A percentile compares a stretch with the other conserved stretches of the same genome.
phyloP scores from a whole-genome alignment of 2,797 vertebrate species.

The Caiman crocodilus region DNA sequence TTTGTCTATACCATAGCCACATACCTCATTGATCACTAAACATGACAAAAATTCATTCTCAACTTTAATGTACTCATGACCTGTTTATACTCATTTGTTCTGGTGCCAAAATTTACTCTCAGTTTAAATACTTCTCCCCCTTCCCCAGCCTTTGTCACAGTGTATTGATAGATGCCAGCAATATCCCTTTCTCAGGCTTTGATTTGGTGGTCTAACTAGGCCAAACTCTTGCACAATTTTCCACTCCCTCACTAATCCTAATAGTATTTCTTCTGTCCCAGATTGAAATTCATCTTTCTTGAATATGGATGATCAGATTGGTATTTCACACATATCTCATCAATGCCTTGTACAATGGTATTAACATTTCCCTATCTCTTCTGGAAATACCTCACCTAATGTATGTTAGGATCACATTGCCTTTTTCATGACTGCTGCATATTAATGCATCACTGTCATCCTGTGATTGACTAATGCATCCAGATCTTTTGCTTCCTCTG shows the following conservation, averaged over 20 bases:
- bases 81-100: too few species aligned
- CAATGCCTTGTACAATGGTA: background rate
- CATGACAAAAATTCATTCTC: too few species aligned
- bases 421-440: conserved; percentile 55
- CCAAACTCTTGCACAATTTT: too few species aligned
- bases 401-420: conserved; percentile 10
- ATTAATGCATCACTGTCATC: conserved; percentile 55
- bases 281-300: too few species aligned
- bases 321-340: background rate
- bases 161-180: background rate
- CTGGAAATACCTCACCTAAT: conserved; percentile 36
- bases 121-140: background rate
- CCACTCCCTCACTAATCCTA: too few species aligned
- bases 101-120: background rate
- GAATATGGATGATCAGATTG: background rate
- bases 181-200: too few species aligned
- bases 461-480: conserved; percentile 56
- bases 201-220: too few species aligned
- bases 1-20: too few species aligned
- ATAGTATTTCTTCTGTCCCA: too few species aligned
- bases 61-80: too few species aligned
- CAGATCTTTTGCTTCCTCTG: conserved; percentile 12
- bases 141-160: background rate
- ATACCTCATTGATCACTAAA: too few species aligned
- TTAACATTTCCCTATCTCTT: background rate